These are phyloP conservation scores for Cremastobaeus sp. DNA, from an alignment of 2,888 invertebrate species.

Conservation along the genomic window DNA sequence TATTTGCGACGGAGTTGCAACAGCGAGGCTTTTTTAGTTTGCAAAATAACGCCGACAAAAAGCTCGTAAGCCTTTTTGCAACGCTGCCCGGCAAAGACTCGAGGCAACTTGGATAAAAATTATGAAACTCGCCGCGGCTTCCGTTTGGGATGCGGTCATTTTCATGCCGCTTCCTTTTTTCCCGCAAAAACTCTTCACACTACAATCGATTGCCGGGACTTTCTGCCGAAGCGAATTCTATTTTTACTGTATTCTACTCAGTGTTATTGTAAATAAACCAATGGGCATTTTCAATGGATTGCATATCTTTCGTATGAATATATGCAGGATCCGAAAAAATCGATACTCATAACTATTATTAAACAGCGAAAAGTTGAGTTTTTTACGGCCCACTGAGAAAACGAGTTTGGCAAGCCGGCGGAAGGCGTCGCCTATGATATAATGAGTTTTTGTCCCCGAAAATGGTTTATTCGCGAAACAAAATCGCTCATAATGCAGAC, in stretches of 20 bases:
- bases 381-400: no score
- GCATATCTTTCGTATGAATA: conserved; percentile 30
- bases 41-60: no score
- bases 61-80: no score
- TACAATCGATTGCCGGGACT: conserved; percentile 36
- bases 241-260: conserved; percentile 40
- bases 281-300: conserved; percentile 44
- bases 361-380: conserved; percentile 18
- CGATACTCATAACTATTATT: conserved; percentile 31
- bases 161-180: conserved; percentile 14
- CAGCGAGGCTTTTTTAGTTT: no score
- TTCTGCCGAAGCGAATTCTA: conserved; percentile 24
- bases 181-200: conserved; percentile 28
- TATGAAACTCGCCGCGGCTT: conserved; percentile 3
- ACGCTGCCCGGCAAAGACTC: no score
- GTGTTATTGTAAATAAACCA: conserved; percentile 39
- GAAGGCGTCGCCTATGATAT: no score
- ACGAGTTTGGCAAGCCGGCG: no score
- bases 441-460: no score
- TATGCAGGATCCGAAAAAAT: conserved; percentile 17
- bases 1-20: no score
- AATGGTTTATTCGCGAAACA: no score
- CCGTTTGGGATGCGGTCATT: conserved; percentile 1
- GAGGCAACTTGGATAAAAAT: no score
- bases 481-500: no score